phyloP scores from a whole-genome alignment of 2,888 invertebrate species.

The Limnephilus auricula region DNA sequence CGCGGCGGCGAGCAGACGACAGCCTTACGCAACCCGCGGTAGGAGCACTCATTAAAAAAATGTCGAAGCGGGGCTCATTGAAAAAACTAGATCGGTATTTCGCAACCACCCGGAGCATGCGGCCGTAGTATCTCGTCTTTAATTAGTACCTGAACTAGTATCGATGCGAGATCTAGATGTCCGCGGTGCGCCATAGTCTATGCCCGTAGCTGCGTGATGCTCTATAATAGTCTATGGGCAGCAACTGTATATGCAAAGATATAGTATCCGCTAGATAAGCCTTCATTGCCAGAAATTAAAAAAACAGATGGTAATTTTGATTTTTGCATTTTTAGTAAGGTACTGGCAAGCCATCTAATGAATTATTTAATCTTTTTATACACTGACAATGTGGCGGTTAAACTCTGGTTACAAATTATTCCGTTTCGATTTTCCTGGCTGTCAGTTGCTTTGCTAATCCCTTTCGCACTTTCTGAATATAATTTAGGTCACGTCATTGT shows the following conservation, averaged over 20 bases:
- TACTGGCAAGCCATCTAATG: no score
- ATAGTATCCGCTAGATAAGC: not conserved
- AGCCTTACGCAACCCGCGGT: slow-evolving; percentile 47
- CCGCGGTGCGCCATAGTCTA: not conserved
- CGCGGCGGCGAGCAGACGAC: slow-evolving; percentile 50
- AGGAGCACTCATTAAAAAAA: slow-evolving; percentile 59
- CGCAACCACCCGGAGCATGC: slow-evolving; percentile 56
- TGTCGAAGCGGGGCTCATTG: slow-evolving; percentile 63
- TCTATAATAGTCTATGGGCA: not conserved
- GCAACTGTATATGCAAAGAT: not conserved
- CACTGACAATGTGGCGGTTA: no score
- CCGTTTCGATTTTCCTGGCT: no score
- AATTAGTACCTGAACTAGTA: slow-evolving; percentile 48
- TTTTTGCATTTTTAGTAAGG: no score
- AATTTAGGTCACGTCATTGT: no score
- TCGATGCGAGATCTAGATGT: slow-evolving; percentile 23
- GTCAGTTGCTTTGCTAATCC: no score
- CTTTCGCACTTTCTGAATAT: no score
- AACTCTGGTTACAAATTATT: no score
- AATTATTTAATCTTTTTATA: no score
- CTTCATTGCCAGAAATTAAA: not conserved
- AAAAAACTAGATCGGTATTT: slow-evolving; percentile 65
- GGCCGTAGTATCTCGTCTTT: slow-evolving; percentile 55
- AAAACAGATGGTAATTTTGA: no score
- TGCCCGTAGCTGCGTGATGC: not conserved